Evolutionary conservation across 2,113 vertebrate genomes (phyloP), one percentile per base, ranked within the genome.

Genomic region (Upupa epops): DNA sequence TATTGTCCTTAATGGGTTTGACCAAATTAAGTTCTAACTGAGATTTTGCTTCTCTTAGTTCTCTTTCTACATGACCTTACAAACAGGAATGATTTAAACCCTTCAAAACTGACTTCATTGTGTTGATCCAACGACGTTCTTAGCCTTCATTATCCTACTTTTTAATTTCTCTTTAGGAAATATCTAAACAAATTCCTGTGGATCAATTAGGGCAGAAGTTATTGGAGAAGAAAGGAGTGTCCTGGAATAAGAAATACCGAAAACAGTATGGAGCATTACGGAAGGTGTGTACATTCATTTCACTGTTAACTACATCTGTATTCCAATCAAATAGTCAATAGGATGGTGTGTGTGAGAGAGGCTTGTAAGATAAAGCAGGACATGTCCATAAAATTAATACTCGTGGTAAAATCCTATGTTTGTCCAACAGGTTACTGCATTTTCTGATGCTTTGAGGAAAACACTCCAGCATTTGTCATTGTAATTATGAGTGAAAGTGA

Each of bases 181-280:
- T 96, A 45, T 86, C 32, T 20, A 96, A 94, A 73, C 83, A 95
- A 83, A 96, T 98, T 58, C 74, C 96, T 1, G 46, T 99, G 73
- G 98, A 99, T 95, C 98, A 98, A 24, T 93, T 99, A 56, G 98
- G 99, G 51, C 99, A 99, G 94, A 99, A 98, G 91, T 94, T 99
- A n/a, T 88, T 98, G 96, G 97, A 98, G 93, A 98, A 98, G 89
- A 98, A 96, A 52, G 98, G 98, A 26, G 93, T 97, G 37, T 98
- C 99, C 18, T 99, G 99, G 99, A 99, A 98, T 96, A 99, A 99
- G 96, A 98, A 97, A 76, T 99, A 98, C 59, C 98, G 97, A 73
- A 99, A 98, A 85, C 97, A 98, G 17, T 94, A 97, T 22, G 99
- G 99, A 72, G 96, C 98, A 5, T 97, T 99, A 66, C 96, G 97